Evolutionary conservation across 1,140 invertebrate genomes (phyloP), one percentile per base, ranked within the genome.

Genomic region (Drosophila asahinai): DNA sequence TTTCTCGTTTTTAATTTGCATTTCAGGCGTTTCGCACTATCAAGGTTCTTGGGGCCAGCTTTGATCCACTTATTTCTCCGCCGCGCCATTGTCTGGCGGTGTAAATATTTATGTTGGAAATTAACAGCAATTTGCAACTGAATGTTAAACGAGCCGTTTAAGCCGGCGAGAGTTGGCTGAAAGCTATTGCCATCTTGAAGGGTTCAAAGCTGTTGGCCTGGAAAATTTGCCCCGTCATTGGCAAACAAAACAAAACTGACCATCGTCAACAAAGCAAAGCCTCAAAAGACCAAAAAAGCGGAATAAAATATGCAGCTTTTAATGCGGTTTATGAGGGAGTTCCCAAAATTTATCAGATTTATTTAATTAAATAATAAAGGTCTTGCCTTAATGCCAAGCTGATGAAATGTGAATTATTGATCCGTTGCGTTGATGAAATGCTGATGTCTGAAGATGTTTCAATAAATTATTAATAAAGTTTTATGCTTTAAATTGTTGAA

Each of bases 221-320:
- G 80, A 87, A 86, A 86, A 86, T 77, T 68, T 82, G 83, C 77
- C 6, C 25, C 45, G 77, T 87, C 83, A 86, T 83, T 47, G 62
- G 57, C 83, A 83, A 80, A 86, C 67, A 87, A 71, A 87, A 80
- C 72, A 83, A 74, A 83, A 80, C 83, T 87, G 83, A 80, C 80
- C 83, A 76, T 76, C 80, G 66, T 43, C 84, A 87, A 86, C 57
- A 82, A 49, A 58, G 61, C 54, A n/a, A 36, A 33, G 25, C 12
- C n/a, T 47, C 6, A 51, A 45, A 60, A 59, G 51, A 57, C 48
- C 15, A 78, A 79, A 43, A 19, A 55, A 22, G 11, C 8, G 33
- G 6, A 73, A 52, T 45, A 45, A 58, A 60, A 60, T 59, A 51
- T 76, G 42, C 63, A 62, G n/a, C 19, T 38, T 17, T 5, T 51